Base-by-base conservation (phyloP, 2,113 vertebrate species). In the Formicarius rufipectus region DNA sequence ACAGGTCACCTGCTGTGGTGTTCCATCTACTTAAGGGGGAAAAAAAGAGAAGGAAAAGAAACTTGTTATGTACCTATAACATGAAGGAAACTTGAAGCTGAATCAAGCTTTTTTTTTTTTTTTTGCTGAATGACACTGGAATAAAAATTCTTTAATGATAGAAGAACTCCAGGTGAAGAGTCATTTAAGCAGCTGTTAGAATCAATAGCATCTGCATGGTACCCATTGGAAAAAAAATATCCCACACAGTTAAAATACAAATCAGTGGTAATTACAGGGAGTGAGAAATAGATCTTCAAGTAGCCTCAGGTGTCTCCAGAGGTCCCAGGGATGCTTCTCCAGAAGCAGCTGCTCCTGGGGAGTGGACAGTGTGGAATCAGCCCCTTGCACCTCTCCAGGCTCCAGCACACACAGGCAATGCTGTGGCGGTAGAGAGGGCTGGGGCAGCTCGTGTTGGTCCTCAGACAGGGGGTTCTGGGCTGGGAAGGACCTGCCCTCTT, bases 41-140 rank as follows among this genome's bases (percentile, higher is more conserved):
- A 42, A 35, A 44, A 45, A 53, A 2, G 2, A 6, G 1, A 1
- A 13, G 3, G 2, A 9, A n/a, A n/a, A n/a, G n/a, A n/a, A n/a
- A n/a, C n/a, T n/a, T n/a, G 21, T 6, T 12, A 33, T 12, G 30
- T 9, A 33, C 9, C 9, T 52, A 31, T 8, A 4, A 42, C 45
- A 52, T 14, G 13, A 56, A 35, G 11, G 35, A 69, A 69, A 72
- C 55, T 16, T 76, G 68, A 84, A 90, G 22, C 30, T 75, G 33
- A 55, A 60, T 75, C 24, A 77, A 50, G 12, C 8, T 40, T 10
- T 39, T 35, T 76, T 39, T 39, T 10, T 30, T 62, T 58, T 31
- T 79, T 45, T 45, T 79, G 6, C 30, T 58, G 56, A 74, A 53
- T 31, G 78, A 63, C n/a, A 21, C n/a, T 69, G 27, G 50, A 63